Percentiles rank a stretch among this genome's conserved stretches.
Conservation (phyloP, 2,888 invertebrate genomes). For the Geotrupes spiniger region DNA sequence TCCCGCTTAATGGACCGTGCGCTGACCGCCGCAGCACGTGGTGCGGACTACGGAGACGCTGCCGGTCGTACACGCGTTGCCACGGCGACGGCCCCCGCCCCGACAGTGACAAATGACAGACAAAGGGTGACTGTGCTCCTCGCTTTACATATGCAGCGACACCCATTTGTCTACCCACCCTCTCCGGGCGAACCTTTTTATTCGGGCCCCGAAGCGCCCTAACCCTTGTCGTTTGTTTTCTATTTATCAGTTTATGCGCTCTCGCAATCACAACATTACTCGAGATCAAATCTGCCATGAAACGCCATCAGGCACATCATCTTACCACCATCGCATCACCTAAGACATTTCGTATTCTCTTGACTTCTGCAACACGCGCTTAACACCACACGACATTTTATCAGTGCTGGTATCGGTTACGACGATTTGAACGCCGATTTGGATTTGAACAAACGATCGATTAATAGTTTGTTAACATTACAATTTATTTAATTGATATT, state of each 20-base stretch:
- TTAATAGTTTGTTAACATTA: too few species aligned
- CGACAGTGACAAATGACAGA: constrained; percentile 53
- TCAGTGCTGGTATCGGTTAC: too few species aligned
- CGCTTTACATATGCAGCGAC: constrained; percentile 54
- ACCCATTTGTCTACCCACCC: constrained; percentile 51
- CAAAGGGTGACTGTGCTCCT: constrained; percentile 51
- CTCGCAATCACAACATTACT: constrained; percentile 21
- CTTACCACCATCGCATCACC: too few species aligned
- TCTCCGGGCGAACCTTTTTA: constrained; percentile 28
- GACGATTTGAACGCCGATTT: too few species aligned
- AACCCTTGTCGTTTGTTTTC: constrained; percentile 31
- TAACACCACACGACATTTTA: too few species aligned
- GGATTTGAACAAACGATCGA: too few species aligned
- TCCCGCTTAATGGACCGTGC: constrained; percentile 39
- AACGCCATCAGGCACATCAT: constrained; percentile 11
- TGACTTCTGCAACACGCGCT: too few species aligned
- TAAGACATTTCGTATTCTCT: too few species aligned
- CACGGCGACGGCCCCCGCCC: constrained; percentile 46
- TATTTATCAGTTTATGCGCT: constrained; percentile 24
- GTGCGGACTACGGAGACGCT: constrained; percentile 26
- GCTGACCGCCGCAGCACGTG: constrained; percentile 34
- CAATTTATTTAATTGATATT: too few species aligned
- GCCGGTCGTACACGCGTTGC: constrained; percentile 36
- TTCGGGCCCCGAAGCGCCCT: constrained; percentile 28
- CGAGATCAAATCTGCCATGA: constrained; percentile 19